Conservation (phyloP, 2,888 invertebrate genomes). For the Fragum whitleyi region DNA sequence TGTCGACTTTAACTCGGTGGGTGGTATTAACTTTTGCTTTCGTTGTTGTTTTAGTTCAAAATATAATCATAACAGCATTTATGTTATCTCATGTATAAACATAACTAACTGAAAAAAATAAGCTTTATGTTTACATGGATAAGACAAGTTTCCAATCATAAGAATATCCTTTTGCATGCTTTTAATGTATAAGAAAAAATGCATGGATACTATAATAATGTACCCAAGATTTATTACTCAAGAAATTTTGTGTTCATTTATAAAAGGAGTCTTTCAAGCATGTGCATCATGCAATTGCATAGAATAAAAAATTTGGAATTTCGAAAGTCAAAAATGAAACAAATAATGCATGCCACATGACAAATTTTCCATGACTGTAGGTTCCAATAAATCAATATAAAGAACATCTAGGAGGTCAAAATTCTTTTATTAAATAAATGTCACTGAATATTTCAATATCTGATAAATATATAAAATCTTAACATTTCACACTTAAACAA, state of each 20-base stretch:
- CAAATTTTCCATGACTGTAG: not conserved
- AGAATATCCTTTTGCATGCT: too few species aligned
- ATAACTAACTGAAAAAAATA: too few species aligned
- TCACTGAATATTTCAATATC: not conserved
- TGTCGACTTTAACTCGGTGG: conserved; percentile 56
- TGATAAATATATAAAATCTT: not conserved
- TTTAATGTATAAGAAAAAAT: too few species aligned
- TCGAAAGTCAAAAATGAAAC: too few species aligned
- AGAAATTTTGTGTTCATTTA: too few species aligned
- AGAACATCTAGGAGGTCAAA: not conserved
- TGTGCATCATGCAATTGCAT: too few species aligned
- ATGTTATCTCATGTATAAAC: too few species aligned
- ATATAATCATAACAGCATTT: not conserved
- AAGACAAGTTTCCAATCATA: too few species aligned
- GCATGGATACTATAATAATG: not conserved
- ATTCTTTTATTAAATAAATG: not conserved
- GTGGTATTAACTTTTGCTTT: conserved; percentile 34
- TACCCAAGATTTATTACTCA: not conserved
- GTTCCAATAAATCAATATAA: too few species aligned
- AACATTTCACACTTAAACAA: conserved; percentile 6
- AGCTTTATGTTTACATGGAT: too few species aligned
- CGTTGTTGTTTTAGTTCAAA: not conserved
- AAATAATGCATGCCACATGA: not conserved
- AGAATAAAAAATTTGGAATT: too few species aligned
- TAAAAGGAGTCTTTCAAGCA: too few species aligned